Evolutionary conservation across 2,113 vertebrate genomes (phyloP), one percentile per base, ranked within the genome.

Genomic region (Pterocles orientalis): DNA sequence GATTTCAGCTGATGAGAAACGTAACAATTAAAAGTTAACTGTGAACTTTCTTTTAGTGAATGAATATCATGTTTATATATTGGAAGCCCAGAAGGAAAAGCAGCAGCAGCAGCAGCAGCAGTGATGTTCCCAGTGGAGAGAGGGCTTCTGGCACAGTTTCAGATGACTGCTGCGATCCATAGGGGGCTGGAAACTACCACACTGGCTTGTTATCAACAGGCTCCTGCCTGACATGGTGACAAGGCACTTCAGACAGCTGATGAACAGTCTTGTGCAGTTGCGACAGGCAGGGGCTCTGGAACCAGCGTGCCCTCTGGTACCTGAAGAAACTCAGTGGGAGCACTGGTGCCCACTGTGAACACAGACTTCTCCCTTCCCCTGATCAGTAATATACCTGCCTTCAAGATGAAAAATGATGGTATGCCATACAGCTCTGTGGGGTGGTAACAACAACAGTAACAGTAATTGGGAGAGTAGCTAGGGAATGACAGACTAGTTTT

Each of bases 201-300:
- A 18, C 31, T 29, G 66, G 34, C 26, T 43, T 18, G 20, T 51
- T 71, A 21, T 14, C 31, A 45, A 13, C 47, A 62, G 5, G 1
- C 7, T 58, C 12, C 77, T 91, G 51, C 43, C 68, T 78, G 69
- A 31, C 20, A 8, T 2, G 3, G 72, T 58, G 33, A 21, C 41
- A 50, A 53, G 50, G 36, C 58, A 33, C 21, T 62, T 73, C 56
- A 36, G 57, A 54, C 4, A 41, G 29, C 18, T 57, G 65, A 75
- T 28, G 41, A 66, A 50, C 1, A 3, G 31, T 29, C 71, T 57
- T 47, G 33, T 26, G 31, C 21, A 31, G 13, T n/a, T 62, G 51
- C 58, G 69, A 39, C 34, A 43, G 36, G 20, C 0, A 0, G 33
- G n/a, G 25, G 14, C 53, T 39, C 41, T 33, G 20, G 29, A 80